Conservation (phyloP, 2,113 vertebrate genomes). For the Xiphias gladius region DNA sequence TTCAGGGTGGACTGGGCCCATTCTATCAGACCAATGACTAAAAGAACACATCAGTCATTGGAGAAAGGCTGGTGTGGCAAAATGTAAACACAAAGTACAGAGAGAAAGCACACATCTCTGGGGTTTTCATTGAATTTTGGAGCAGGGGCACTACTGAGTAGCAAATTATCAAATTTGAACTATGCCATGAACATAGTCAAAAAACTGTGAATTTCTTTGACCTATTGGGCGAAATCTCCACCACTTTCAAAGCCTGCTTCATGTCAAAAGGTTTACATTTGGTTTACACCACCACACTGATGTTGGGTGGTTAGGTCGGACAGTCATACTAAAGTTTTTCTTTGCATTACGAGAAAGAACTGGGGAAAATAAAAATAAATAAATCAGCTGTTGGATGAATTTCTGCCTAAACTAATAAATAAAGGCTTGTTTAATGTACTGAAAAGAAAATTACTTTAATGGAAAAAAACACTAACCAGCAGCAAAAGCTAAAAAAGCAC, state of each 20-base stretch:
- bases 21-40: conserved; percentile 13
- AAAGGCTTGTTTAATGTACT: neutral
- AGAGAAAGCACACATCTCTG: conserved; percentile 4
- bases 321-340: neutral
- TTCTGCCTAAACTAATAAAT: too few species aligned
- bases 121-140: conserved; percentile 20
- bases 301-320: neutral
- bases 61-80: neutral
- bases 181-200: conserved; percentile 8
- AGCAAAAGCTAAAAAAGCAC: too few species aligned
- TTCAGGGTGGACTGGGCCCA: neutral
- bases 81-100: conserved; percentile 24
- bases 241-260: conserved; percentile 9
- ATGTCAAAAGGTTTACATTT: conserved; percentile 39
- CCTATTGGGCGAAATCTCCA: conserved; percentile 14
- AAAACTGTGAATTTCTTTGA: conserved; percentile 34
- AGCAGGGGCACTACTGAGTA: conserved; percentile 5
- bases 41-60: neutral
- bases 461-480: neutral
- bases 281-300: conserved; percentile 22
- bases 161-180: conserved; percentile 22
- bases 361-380: neutral
- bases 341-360: conserved; percentile 1
- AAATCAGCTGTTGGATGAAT: neutral
- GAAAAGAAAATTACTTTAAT: neutral